Percentiles rank a stretch among this genome's conserved stretches.
Evolutionary conservation across 2,797 vertebrate species (phyloP).

Genomic region (Takifugu rubripes): DNA sequence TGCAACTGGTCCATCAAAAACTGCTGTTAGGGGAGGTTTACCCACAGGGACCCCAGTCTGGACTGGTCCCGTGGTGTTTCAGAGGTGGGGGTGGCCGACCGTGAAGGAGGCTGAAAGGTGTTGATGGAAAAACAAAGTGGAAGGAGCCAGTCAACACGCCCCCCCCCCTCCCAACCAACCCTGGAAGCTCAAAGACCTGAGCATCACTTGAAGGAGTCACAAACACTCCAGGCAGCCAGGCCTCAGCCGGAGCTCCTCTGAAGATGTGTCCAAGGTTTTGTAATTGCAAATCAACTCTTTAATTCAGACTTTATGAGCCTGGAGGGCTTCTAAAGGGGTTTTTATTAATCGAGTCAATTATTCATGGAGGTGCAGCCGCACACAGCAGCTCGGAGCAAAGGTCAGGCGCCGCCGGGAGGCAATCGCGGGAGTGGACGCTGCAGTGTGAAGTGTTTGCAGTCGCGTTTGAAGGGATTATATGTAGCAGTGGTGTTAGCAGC

Average conservation of each 20-base stretch:
- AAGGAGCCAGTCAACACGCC: not conserved
- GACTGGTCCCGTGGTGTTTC: no score
- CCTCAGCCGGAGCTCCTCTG: slow-evolving; percentile 43
- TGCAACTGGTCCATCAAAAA: no score
- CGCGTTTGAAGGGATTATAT: slow-evolving; percentile 42
- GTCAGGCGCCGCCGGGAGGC: slow-evolving; percentile 51
- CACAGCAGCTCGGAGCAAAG: slow-evolving; percentile 43
- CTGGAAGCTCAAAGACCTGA: slow-evolving; percentile 6
- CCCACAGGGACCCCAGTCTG: no score
- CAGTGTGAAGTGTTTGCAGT: slow-evolving; percentile 46
- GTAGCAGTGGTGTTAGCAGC: slow-evolving; percentile 17
- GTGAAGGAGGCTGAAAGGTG: no score
- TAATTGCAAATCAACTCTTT: slow-evolving; percentile 79
- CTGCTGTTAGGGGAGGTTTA: no score
- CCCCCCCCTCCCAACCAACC: slow-evolving; percentile 5
- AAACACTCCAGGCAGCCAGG: slow-evolving; percentile 25
- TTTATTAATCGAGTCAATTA: slow-evolving; percentile 75
- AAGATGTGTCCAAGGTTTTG: slow-evolving; percentile 56
- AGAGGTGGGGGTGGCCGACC: no score
- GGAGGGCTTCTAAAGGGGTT: slow-evolving; percentile 67
- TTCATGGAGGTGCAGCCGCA: slow-evolving; percentile 68
- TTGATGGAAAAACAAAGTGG: no score
- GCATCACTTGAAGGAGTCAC: slow-evolving; percentile 33
- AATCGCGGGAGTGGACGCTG: slow-evolving; percentile 32
- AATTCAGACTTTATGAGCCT: slow-evolving; percentile 72